Evolutionary conservation across 2,113 vertebrate genomes (phyloP), one percentile per base, ranked within the genome.

Genomic region (Orientallactaga bullata): DNA sequence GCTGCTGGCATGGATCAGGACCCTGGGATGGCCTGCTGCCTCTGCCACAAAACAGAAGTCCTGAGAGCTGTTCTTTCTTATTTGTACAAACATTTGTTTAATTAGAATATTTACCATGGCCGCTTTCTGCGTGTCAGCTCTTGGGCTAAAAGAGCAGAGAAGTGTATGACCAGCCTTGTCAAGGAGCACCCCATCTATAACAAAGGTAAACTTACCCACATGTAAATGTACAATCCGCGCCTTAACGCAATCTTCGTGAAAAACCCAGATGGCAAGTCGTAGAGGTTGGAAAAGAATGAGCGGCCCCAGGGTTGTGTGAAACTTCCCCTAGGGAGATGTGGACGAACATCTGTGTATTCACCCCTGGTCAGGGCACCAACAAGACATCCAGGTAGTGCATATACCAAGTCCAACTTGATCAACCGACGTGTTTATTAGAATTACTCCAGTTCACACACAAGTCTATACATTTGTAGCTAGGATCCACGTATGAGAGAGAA

Each of bases 1-100:
- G 78, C 65, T 28, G 32, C 87, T 73, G 47, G n/a, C 0, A 0
- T 12, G 26, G 68, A 47, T 17, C 10, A 0, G 69, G n/a, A 20
- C n/a, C 20, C 60, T 0, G 11, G 86, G 78, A 21, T 10, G 32
- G 26, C 39, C 37, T 26, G 7, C 37, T 24, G 37, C 42, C 86
- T 80, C 55, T 2, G 4, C n/a, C 82, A 42, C 77, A 87, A 91
- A 61, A 58, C 0, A 28, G 71, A 79, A 94, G 74, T 69, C 85
- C 39, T 3, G 37, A 39, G 12, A 58, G 72, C 66, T 55, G 51
- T 13, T 47, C 35, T 37, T 55, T 28, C 69, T 92, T 65, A 35
- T 79, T 58, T 58, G 32, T 80, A 23, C 71, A 69, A 78, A 68
- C 3, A 5, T 69, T 81, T 63, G 7, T 91, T 60, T 66, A 63